Base-by-base conservation (phyloP, 2,113 vertebrate species). In the Serinus canaria region DNA sequence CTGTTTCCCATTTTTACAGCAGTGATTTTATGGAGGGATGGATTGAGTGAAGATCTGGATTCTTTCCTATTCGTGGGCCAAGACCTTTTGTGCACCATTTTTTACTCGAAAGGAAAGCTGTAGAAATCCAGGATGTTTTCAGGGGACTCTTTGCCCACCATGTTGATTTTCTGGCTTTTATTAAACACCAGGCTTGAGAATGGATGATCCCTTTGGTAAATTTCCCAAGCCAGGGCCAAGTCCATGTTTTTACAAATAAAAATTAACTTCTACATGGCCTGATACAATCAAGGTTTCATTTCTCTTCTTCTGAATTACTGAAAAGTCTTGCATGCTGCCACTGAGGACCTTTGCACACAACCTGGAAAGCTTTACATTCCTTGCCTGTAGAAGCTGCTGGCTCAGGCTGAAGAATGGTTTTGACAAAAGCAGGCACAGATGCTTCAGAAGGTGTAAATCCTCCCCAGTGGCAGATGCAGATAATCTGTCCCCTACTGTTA, bases 361-460 rank as follows among this genome's bases (percentile, higher is more conserved):
- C 13, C 37, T 41, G 3, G 52, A 64, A 63, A 64, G 15, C 15
- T 90, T 62, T 63, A 27, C 15, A 56, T 70, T 53, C 16, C 89
- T 88, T 90, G 22, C 75, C 33, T 2, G 1, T 16, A 30, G 79
- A 46, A 92, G 59, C 4, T 16, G 55, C 59, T 86, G 78, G 70
- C 39, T 92, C 56, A 23, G 60, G 79, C 68, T 73, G 55, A 52
- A 52, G 86, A 72, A 33, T 81, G 52, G 14, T n/a, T 89, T 43
- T 75, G 88, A 81, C 93, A 86, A 77, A 78, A 74, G 76, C 47
- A 5, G 7, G 85, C 93, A 90, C 93, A 96, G 93, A 93, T 97
- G 93, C 90, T 92, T 92, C 52, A 22, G 68, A 73, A 97, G 93
- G 94, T 96, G 93, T 94, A 95, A 95, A 95, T 96, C 92, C 92